A percentile compares a stretch with the other conserved stretches of the same genome.
Conservation (phyloP, 2,888 invertebrate species). For the Microchrysa polita region DNA sequence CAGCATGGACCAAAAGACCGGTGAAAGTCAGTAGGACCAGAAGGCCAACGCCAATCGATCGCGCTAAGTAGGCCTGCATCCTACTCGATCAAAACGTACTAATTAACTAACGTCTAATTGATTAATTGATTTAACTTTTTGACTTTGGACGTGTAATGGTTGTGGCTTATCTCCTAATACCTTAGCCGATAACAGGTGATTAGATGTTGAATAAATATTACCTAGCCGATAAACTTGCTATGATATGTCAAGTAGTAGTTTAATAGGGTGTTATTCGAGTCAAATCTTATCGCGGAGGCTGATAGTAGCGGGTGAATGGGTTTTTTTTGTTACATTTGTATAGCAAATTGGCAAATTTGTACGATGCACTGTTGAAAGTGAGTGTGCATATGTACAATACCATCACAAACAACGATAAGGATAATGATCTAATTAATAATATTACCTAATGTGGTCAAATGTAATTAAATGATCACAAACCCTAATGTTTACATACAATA, state of each 20-base stretch:
- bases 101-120: slow-evolving; percentile 33
- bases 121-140: slow-evolving; percentile 23
- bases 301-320: no score
- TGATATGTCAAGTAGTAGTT: not conserved
- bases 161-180: slow-evolving; percentile 4
- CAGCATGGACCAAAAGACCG: not conserved
- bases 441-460: no score
- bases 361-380: no score
- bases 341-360: no score
- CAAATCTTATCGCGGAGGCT: no score
- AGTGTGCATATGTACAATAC: no score
- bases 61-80: slow-evolving; percentile 6
- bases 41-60: not conserved
- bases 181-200: slow-evolving; percentile 30
- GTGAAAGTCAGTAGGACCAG: not conserved
- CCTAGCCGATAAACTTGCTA: not conserved
- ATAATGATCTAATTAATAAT: no score
- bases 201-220: not conserved
- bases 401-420: no score
- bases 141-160: not conserved
- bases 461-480: no score
- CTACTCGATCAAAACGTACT: slow-evolving; percentile 24
- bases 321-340: no score
- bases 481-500: no score
- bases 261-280: not conserved